A percentile compares a stretch with the other conserved stretches of the same genome.
These are phyloP conservation scores for Pheosia tremula DNA, from an alignment of 2,888 invertebrate genomes.

Conservation along the genomic window DNA sequence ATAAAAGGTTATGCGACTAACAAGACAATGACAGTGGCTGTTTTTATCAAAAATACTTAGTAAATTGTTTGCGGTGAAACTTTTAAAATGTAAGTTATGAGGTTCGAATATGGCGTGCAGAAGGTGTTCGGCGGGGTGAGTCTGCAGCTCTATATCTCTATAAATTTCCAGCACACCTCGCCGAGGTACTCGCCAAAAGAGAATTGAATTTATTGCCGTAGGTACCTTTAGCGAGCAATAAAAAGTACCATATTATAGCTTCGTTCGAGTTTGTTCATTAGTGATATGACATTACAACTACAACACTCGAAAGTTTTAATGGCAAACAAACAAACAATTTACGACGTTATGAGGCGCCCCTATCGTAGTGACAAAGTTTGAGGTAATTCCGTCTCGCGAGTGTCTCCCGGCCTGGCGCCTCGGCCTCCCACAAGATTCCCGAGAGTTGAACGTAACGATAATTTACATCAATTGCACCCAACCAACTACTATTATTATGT, in stretches of 20 bases:
- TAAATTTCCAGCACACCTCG: constrained; percentile 59
- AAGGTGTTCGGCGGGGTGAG: constrained; percentile 31
- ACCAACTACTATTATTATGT: neutral
- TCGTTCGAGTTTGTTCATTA: too few relatives aligned
- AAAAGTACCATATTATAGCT: neutral
- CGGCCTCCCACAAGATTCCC: constrained; percentile 26
- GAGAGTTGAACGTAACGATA: constrained; percentile 26
- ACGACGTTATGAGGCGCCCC: constrained; percentile 36
- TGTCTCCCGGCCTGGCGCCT: constrained; percentile 26
- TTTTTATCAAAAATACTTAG: constrained; percentile 24
- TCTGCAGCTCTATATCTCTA: constrained; percentile 52
- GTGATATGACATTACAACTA: neutral
- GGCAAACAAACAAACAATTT: constrained; percentile 52
- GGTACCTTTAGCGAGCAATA: neutral
- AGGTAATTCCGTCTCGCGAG: constrained; percentile 37
- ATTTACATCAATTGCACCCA: constrained; percentile 23
- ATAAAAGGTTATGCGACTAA: neutral
- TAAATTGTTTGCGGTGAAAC: constrained; percentile 29
- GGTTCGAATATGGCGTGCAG: constrained; percentile 49
- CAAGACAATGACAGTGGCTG: neutral
- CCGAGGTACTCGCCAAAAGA: constrained; percentile 32
- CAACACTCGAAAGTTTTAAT: constrained; percentile 39
- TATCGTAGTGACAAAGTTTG: constrained; percentile 38
- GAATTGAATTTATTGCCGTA: constrained; percentile 30
- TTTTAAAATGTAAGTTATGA: constrained; percentile 47